A percentile compares a stretch with the other conserved stretches of the same genome.
Conservation (phyloP, 2,797 vertebrate species). For the Syngnathus rostellatus region DNA sequence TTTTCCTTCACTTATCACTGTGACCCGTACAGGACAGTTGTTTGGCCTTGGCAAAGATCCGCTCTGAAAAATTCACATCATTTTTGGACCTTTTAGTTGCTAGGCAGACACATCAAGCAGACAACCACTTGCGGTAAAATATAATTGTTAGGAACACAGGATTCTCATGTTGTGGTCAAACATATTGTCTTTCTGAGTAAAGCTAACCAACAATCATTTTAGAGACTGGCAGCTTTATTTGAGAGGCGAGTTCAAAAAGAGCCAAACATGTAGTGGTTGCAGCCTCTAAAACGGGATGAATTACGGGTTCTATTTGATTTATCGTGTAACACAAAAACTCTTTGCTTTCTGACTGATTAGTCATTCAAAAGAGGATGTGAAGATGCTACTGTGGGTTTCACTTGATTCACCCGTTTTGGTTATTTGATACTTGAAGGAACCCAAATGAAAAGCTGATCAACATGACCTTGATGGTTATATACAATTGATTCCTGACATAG, state of each 20-base stretch:
- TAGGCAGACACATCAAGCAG: neutral
- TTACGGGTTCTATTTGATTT: neutral
- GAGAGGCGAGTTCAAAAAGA: neutral
- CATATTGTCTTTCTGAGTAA: neutral
- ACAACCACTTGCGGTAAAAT: neutral
- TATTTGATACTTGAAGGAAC: neutral
- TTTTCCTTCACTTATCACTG: neutral
- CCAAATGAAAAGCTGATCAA: neutral
- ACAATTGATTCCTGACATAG: constrained; percentile 11
- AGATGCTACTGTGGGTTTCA: neutral
- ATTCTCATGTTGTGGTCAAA: constrained; percentile 1
- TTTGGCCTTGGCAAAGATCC: neutral
- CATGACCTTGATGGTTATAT: neutral
- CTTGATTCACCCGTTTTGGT: neutral
- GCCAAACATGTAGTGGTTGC: neutral
- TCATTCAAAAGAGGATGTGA: neutral
- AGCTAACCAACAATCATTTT: neutral
- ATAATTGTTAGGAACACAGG: neutral
- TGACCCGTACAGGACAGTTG: neutral
- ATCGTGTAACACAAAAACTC: neutral
- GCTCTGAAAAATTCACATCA: neutral
- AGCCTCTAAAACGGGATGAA: neutral
- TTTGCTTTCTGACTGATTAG: neutral
- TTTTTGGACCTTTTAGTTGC: neutral
- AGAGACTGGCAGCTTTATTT: neutral